A percentile compares a stretch with the other conserved stretches of the same genome.
phyloP scores from a whole-genome alignment of 2,113 vertebrate species.

The Thamnaconus septentrionalis region DNA sequence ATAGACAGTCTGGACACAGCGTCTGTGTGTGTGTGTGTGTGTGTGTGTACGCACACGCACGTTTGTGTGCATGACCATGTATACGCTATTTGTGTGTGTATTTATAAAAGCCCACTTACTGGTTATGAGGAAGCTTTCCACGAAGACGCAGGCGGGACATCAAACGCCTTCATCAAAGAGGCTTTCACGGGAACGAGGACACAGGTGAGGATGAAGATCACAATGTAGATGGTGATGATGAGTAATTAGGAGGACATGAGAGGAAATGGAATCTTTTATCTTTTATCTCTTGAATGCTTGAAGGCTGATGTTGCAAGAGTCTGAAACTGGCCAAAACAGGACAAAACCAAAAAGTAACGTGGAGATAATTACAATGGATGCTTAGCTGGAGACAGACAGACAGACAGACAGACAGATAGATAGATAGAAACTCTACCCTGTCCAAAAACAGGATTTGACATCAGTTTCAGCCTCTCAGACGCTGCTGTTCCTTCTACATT shows the following conservation, averaged over 20 bases:
- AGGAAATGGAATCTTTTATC: slow-evolving; percentile 56
- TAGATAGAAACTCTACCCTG: too few relatives aligned
- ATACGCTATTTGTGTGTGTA: slow-evolving; percentile 32
- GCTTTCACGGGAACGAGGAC: slow-evolving; percentile 71
- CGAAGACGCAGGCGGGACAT: slow-evolving; percentile 78
- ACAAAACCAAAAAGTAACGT: neutral
- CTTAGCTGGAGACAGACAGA: neutral
- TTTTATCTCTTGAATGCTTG: slow-evolving; percentile 58
- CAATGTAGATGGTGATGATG: slow-evolving; percentile 73
- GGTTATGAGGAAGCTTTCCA: slow-evolving; percentile 77
- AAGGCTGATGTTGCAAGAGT: slow-evolving; percentile 37
- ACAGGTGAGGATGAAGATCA: slow-evolving; percentile 79
- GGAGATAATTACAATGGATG: neutral
- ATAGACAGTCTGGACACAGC: slow-evolving; percentile 53
- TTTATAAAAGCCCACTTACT: slow-evolving; percentile 59
- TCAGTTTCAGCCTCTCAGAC: slow-evolving; percentile 29
- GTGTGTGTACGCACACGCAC: slow-evolving; percentile 19
- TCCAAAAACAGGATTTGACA: too few relatives aligned
- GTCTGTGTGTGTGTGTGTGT: slow-evolving; percentile 29
- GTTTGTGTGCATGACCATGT: slow-evolving; percentile 11
- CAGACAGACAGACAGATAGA: neutral
- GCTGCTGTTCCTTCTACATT: slow-evolving; percentile 59
- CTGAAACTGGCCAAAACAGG: slow-evolving; percentile 14
- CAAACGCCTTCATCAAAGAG: slow-evolving; percentile 78
- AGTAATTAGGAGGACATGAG: slow-evolving; percentile 60